These are phyloP conservation scores for Craterocephalus amniculus DNA, from an alignment of 2,797 vertebrate genomes.

Conservation along the genomic window DNA sequence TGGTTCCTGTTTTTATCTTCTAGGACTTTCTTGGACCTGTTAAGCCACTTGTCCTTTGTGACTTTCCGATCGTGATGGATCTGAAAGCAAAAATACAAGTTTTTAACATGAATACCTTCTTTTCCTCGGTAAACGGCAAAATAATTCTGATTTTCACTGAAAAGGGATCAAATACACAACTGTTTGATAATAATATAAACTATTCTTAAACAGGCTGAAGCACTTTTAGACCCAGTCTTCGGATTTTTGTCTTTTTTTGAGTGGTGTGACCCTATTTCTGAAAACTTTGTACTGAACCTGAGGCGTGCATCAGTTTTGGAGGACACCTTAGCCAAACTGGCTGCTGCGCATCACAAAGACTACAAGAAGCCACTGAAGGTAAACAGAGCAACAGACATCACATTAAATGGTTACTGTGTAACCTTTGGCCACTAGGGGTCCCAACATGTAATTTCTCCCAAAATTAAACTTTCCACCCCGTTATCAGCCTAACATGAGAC, in stretches of 20 bases:
- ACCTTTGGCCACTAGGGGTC: too few relatives aligned
- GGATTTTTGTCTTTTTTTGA: neutral
- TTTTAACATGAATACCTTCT: conserved; percentile 45
- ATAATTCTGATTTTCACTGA: too few relatives aligned
- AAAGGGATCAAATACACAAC: too few relatives aligned
- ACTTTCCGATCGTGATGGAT: conserved; percentile 71
- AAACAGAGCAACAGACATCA: neutral
- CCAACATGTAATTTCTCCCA: too few relatives aligned
- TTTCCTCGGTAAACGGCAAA: too few relatives aligned
- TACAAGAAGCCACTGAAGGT: conserved; percentile 64
- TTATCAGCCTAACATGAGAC: too few relatives aligned
- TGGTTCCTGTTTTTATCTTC: neutral
- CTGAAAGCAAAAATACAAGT: conserved; percentile 61
- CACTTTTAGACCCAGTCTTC: neutral
- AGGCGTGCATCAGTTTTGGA: conserved; percentile 63
- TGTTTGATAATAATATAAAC: neutral
- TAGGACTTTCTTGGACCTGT: neutral
- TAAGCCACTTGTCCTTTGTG: conserved; percentile 51
- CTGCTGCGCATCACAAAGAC: neutral
- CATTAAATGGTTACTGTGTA: too few relatives aligned
- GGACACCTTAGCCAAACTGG: conserved; percentile 63
- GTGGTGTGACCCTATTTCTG: fast-evolving
- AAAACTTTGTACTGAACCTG: conserved; percentile 40
- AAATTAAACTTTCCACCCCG: too few relatives aligned
- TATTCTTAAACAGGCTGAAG: neutral